phyloP scores from a whole-genome alignment of 2,113 vertebrate species.

The Oryzias woworae region DNA sequence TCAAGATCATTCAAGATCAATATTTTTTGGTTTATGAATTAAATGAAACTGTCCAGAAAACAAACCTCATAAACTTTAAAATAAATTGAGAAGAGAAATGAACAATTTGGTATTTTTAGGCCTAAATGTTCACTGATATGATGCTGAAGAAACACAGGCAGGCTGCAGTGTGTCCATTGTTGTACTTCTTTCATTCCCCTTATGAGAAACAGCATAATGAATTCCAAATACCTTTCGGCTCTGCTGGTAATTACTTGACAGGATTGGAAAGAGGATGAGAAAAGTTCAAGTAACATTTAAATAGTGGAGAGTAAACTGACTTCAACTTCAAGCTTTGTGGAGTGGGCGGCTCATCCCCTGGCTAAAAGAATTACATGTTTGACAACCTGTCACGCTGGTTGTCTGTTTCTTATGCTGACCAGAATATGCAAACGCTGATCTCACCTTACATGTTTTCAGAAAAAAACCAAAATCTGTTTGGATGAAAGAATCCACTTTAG shows the following conservation, averaged over 20 bases:
- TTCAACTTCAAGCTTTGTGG: slow-evolving; percentile 2
- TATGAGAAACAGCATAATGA: slow-evolving; percentile 4
- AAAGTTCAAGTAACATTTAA: slow-evolving; percentile 11
- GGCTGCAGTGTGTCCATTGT: slow-evolving; percentile 3
- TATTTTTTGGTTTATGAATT: no score
- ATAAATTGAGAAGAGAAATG: not conserved
- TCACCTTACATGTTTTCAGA: slow-evolving; percentile 20
- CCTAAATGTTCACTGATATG: not conserved
- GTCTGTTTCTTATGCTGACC: slow-evolving; percentile 8
- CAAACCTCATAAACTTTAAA: not conserved
- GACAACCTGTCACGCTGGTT: slow-evolving; percentile 6
- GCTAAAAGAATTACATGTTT: slow-evolving; percentile 44
- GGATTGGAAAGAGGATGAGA: slow-evolving; percentile 10
- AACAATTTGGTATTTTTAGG: not conserved
- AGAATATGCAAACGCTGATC: slow-evolving; percentile 10
- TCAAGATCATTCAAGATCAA: no score
- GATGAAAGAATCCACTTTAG: not conserved
- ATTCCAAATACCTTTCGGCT: slow-evolving; percentile 13
- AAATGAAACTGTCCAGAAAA: no score
- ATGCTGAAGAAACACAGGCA: slow-evolving; percentile 1
- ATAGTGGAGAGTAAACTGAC: not conserved
- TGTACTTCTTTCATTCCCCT: slow-evolving; percentile 11
- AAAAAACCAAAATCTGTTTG: not conserved
- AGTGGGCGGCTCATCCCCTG: slow-evolving; percentile 25
- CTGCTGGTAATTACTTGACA: slow-evolving; percentile 14